Conservation (phyloP, 2,797 vertebrate species). For the Betta splendens region DNA sequence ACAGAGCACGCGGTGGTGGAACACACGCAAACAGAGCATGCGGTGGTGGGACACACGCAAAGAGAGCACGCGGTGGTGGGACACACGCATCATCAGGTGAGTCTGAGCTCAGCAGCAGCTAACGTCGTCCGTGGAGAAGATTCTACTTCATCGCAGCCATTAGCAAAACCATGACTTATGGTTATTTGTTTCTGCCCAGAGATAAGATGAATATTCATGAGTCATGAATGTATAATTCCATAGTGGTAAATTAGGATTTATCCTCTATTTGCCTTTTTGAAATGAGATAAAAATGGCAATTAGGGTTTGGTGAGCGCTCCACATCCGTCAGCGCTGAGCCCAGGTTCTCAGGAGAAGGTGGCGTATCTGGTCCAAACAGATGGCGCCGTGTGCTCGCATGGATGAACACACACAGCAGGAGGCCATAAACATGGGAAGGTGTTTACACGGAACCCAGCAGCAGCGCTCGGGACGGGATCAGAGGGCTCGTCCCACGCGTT, state of each 20-base stretch:
- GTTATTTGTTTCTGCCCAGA: conserved; percentile 8
- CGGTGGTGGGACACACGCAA: too few relatives aligned
- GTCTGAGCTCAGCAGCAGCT: too few relatives aligned
- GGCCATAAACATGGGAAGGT: conserved; percentile 9
- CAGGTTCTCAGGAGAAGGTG: conserved; percentile 48
- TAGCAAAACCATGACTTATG: too few relatives aligned
- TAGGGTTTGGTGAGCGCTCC: conserved; percentile 47
- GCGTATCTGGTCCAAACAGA: conserved; percentile 76
- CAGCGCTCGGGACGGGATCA: too few relatives aligned
- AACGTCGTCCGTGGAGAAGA: background rate
- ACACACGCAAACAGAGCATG: too few relatives aligned
- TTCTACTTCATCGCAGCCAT: too few relatives aligned
- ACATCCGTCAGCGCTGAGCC: conserved; percentile 33
- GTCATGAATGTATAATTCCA: conserved; percentile 17
- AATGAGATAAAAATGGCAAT: conserved; percentile 51
- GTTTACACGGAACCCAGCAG: conserved; percentile 23
- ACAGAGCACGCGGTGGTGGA: too few relatives aligned
- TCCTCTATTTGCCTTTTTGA: conserved; percentile 44
- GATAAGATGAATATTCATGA: conserved; percentile 26
- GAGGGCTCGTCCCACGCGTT: too few relatives aligned
- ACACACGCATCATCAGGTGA: too few relatives aligned
- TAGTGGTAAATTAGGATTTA: conserved; percentile 32
- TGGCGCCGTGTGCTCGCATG: conserved; percentile 62
- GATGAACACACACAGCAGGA: conserved; percentile 58
- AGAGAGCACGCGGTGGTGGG: too few relatives aligned